phyloP scores from a whole-genome alignment of 92 coral and sea anemone genomes.

The Pocillopora grandis region DNA sequence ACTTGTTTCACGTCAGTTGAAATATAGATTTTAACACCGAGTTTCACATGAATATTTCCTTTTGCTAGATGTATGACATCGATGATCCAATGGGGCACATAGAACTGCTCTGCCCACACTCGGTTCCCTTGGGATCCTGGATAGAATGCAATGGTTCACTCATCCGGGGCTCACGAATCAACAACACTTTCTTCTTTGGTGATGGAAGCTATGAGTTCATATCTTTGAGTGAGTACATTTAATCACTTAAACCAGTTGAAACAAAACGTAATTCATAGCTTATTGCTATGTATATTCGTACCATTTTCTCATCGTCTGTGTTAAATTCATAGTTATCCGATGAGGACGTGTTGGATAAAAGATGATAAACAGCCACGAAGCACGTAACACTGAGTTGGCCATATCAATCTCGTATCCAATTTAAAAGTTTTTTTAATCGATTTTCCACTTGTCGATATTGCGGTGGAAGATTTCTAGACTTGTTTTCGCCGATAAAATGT shows the following conservation, averaged over 20 bases:
- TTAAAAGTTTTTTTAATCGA: too few relatives aligned
- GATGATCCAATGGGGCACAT: conserved; percentile 63
- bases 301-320: too few relatives aligned
- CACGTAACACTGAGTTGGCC: too few relatives aligned
- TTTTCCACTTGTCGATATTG: too few relatives aligned
- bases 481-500: too few relatives aligned
- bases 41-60: background rate
- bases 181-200: conserved; percentile 67
- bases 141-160: conserved; percentile 81
- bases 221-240: conserved; percentile 68
- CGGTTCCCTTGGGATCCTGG: conserved; percentile 70
- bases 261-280: too few relatives aligned
- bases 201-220: conserved; percentile 66
- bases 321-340: too few relatives aligned
- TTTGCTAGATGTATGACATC: conserved; percentile 55
- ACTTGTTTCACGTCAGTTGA: background rate
- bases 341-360: too few relatives aligned
- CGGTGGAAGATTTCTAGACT: too few relatives aligned
- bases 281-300: too few relatives aligned
- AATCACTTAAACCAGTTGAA: background rate
- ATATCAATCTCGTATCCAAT: too few relatives aligned
- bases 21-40: background rate
- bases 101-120: conserved; percentile 67
- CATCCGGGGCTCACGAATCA: conserved; percentile 75
- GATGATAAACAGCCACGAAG: too few relatives aligned